Evolutionary conservation across 2,888 invertebrate genomes (phyloP).

Genomic region (Scaptomyza tumidula): DNA sequence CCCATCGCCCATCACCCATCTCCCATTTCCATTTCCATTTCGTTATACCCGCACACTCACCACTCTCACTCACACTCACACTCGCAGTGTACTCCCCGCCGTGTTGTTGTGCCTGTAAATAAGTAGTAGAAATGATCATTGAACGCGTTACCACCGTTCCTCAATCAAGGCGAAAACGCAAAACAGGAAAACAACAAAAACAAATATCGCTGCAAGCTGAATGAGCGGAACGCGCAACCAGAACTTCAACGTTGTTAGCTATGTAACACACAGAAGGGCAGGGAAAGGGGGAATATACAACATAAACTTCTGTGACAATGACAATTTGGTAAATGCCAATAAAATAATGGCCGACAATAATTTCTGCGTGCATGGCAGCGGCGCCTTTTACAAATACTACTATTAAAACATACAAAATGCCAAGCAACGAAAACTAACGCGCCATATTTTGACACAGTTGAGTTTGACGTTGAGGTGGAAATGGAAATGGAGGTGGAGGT

Average conservation of each 20-base stretch:
- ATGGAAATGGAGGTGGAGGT: neutral
- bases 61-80: neutral
- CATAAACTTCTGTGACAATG: conserved; percentile 52
- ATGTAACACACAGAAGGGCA: neutral
- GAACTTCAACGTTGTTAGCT: conserved; percentile 19
- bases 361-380: conserved; percentile 27
- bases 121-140: conserved; percentile 59
- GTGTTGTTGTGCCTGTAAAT: conserved; percentile 33
- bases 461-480: neutral
- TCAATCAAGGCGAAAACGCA: conserved; percentile 7
- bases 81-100: conserved; percentile 30
- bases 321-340: conserved; percentile 67
- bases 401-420: conserved; percentile 18
- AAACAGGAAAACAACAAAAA: conserved; percentile 24
- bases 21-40: neutral
- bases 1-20: neutral
- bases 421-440: conserved; percentile 19
- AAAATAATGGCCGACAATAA: conserved; percentile 81
- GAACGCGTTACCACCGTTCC: conserved; percentile 37
- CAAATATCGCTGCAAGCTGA: conserved; percentile 24
- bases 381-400: conserved; percentile 12
- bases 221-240: conserved; percentile 7
- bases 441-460: conserved; percentile 40
- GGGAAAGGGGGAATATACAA: conserved; percentile 2
- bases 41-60: conserved; percentile 10